Evolutionary conservation across 2,888 invertebrate species (phyloP), one percentile per base, ranked within the genome.

Genomic region (Noctua comes): DNA sequence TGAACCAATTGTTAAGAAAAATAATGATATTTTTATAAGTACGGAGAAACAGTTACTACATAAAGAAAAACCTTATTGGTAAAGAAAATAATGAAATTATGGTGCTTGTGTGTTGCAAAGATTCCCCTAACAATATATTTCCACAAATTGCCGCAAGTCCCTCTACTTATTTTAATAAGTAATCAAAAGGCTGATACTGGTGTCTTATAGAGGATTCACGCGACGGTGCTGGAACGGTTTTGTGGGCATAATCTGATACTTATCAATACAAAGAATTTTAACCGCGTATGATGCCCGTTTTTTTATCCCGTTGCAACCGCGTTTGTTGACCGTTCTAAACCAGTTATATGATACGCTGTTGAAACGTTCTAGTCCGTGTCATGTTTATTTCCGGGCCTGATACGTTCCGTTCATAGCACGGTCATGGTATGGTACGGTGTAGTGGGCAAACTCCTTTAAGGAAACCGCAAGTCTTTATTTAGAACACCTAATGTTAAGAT

Each of bases 131-230:
- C n/a, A 27, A 6, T 6, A 59, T 27, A 59, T 59, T 11, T 46
- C 13, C 4, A 4, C 10, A 3, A 13, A 48, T 59, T 16, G 16
- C 16, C 59, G 62, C 21, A 62, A 62, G 8, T 0, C 8, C 31
- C 64, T 8, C 11, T 31, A 5, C 24, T 36, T 21, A 43, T 76
- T 65, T 16, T 51, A 13, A 31, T 65, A n/a, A n/a, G n/a, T n/a
- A 65, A 54, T 40, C 27, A 76, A 31, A 59, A 75, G 8, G 7
- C 21, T n/a, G n/a, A n/a, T n/a, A n/a, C n/a, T n/a, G n/a, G n/a
- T n/a, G n/a, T n/a, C n/a, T n/a, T n/a, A n/a, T n/a, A n/a, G n/a
- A n/a, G n/a, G n/a, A n/a, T n/a, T n/a, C 43, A 43, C 43, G 43
- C 2, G 11, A 43, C 46, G 46, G 46, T 46, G 46, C 2, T 2